A percentile compares a stretch with the other conserved stretches of the same genome.
phyloP scores from a whole-genome alignment of 2,113 vertebrate genomes.

The Sorex fumeus region DNA sequence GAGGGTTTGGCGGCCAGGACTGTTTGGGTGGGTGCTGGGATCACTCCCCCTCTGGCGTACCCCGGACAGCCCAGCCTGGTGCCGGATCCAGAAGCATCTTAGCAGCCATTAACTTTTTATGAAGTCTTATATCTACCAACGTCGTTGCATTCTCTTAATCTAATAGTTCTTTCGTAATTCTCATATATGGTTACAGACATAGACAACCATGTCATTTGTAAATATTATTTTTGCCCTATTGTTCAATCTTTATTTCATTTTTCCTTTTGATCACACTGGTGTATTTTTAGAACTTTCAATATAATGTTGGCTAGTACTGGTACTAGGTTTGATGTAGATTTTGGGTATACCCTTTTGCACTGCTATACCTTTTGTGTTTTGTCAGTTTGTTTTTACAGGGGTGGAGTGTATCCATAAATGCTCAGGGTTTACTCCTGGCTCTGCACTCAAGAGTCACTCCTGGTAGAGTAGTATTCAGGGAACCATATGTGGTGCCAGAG shows the following conservation, averaged over 20 bases:
- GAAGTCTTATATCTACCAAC: neutral
- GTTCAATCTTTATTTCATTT: conserved; percentile 21
- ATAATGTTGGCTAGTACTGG: conserved; percentile 21
- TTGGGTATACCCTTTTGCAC: conserved; percentile 36
- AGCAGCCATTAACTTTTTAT: neutral
- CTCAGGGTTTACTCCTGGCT: too few species aligned
- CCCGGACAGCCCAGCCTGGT: too few species aligned
- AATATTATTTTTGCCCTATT: conserved; percentile 34
- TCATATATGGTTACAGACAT: conserved; percentile 1
- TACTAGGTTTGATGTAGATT: neutral
- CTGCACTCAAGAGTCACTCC: too few species aligned
- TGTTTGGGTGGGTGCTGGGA: too few species aligned
- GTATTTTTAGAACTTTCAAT: conserved; percentile 19
- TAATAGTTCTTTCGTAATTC: conserved; percentile 23
- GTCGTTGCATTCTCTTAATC: conserved; percentile 37
- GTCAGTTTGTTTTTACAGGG: neutral
- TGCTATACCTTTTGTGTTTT: conserved; percentile 30
- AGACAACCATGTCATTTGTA: neutral
- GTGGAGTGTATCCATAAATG: too few species aligned
- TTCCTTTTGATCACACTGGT: conserved; percentile 25
- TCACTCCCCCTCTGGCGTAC: too few species aligned
- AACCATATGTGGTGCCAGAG: too few species aligned
- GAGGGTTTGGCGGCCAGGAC: too few species aligned
- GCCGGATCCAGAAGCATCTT: too few species aligned
- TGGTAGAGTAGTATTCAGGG: too few species aligned